Base-by-base conservation (phyloP, 1,140 invertebrate species). In the Formica selysi region DNA sequence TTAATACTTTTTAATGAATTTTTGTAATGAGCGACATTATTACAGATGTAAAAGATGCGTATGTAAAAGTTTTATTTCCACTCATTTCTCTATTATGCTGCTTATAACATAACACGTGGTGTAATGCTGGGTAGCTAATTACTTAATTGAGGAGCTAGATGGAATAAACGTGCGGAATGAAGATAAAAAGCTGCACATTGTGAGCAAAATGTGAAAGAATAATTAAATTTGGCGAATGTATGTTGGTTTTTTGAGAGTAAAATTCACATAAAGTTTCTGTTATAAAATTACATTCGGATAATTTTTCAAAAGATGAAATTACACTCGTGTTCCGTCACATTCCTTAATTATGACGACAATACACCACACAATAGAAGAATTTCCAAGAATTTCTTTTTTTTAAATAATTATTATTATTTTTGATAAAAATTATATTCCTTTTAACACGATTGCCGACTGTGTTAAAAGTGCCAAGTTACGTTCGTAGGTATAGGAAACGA, bases 401-500 rank as follows among this genome's bases (percentile, higher is more conserved):
- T 29, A 11, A 44, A 44, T 44, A n/a, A 19, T 29, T 71, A 2
- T 32, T 11, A n/a, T 51, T 51, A 22, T 51, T 71, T 73, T 62
- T 10, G 22, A 44, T 44, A 51, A 51, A 51, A 51, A 61, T 36
- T 22, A 32, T 32, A 70, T 29, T 6, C 7, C 26, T 57, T n/a
- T 29, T 11, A 54, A 79, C 7, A 51, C 68, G 62, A 44, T 13
- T 80, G 32, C 64, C 78, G 22, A 81, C 61, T 83, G 67, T 83
- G 67, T 83, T 93, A 93, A 91, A 89, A 92, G 85, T 92, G 90
- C 86, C 87, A 90, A 93, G 93, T 94, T 92, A 91, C 91, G 89
- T 93, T 92, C 90, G 88, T 93, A 93, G 92, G 92, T 94, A 93
- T 93, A 95, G 93, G 88, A 93, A 94, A 91, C 94, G 94, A 92